Conservation (phyloP, 2,113 vertebrate species). For the Amphilophus citrinellus region DNA sequence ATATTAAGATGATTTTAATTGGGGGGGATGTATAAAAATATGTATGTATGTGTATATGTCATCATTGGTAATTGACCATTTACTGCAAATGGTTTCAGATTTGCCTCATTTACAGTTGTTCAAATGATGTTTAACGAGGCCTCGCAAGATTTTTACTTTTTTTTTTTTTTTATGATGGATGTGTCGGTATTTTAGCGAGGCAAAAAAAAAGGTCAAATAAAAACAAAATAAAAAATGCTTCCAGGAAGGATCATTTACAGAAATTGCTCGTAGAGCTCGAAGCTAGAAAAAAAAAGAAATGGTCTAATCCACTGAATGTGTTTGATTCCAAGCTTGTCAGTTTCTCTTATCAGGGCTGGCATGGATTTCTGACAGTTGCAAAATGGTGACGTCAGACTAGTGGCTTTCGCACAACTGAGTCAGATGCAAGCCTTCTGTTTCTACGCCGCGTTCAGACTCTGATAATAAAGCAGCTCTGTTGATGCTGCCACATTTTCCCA, state of each 20-base stretch:
- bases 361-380: not conserved
- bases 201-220: not conserved
- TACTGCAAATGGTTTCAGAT: conserved; percentile 52
- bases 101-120: conserved; percentile 54
- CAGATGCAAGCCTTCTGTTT: not conserved
- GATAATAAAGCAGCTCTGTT: conserved; percentile 6
- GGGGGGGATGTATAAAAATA: too few relatives aligned
- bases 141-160: conserved; percentile 17
- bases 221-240: not conserved
- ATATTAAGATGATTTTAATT: not conserved
- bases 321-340: not conserved
- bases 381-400: not conserved
- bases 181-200: conserved; percentile 10
- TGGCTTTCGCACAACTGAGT: not conserved
- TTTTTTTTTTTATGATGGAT: not conserved
- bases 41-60: too few relatives aligned
- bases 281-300: not conserved
- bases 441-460: not conserved
- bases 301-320: conserved; percentile 6
- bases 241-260: not conserved
- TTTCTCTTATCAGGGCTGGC: not conserved
- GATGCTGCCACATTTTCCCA: not conserved
- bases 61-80: conserved; percentile 54
- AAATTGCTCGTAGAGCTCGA: not conserved
- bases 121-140: conserved; percentile 41